Evolutionary conservation across 2,797 vertebrate species (phyloP).

Genomic region (Premnoplex brunnescens): DNA sequence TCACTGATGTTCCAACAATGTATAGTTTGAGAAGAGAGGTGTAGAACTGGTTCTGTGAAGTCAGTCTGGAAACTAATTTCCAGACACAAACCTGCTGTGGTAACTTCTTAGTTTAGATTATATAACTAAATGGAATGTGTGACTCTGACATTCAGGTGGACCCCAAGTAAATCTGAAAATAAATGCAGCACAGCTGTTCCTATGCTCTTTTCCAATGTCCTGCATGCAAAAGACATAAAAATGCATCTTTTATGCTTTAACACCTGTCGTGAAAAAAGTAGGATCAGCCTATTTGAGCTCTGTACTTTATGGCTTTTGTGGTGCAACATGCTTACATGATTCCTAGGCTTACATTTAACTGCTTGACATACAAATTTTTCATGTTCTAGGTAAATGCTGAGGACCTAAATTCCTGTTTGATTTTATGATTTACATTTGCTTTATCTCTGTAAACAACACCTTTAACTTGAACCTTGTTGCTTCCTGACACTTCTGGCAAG

Average conservation of each 20-base stretch:
- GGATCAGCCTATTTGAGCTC: neutral
- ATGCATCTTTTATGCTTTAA: neutral
- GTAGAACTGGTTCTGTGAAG: neutral
- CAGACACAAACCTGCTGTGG: neutral
- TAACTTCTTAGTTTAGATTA: neutral
- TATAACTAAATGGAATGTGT: neutral
- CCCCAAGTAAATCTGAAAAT: neutral
- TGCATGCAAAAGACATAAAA: neutral
- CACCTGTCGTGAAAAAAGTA: rapidly evolving
- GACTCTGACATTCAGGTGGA: neutral
- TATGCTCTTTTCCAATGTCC: neutral
- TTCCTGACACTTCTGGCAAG: neutral
- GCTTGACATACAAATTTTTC: neutral
- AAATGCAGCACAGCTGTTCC: neutral
- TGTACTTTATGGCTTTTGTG: neutral
- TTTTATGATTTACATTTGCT: neutral
- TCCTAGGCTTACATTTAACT: neutral
- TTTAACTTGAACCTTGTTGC: neutral
- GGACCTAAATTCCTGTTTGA: neutral
- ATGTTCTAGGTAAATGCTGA: neutral
- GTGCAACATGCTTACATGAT: rapidly evolving
- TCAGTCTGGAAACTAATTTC: neutral
- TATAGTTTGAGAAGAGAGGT: neutral
- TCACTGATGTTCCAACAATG: neutral
- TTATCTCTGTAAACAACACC: neutral